A percentile compares a stretch with the other conserved stretches of the same genome.
Evolutionary conservation across 2,113 vertebrate species (phyloP).

Genomic region (Chinchilla lanigera): DNA sequence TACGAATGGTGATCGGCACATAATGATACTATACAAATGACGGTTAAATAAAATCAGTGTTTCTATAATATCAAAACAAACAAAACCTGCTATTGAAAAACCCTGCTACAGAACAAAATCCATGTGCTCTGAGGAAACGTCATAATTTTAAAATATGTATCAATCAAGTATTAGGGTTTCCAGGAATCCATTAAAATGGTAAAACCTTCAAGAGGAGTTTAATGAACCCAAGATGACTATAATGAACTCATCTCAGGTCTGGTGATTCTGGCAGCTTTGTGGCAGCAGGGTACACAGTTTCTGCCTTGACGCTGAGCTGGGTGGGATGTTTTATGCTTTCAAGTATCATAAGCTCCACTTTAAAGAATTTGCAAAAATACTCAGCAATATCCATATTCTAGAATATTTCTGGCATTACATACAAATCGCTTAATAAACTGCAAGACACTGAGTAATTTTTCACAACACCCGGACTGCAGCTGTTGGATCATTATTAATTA

Average conservation of each 20-base stretch:
- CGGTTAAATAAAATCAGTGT: conserved; percentile 39
- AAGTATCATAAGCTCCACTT: not conserved
- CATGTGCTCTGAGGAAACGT: not conserved
- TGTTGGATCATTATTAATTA: conserved; percentile 65
- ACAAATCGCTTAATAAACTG: conserved; percentile 67
- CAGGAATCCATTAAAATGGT: not conserved
- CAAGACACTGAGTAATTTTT: conserved; percentile 65
- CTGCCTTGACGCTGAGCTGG: not conserved
- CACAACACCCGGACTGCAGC: conserved; percentile 50
- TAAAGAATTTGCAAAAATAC: conserved; percentile 23
- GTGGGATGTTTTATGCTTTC: not conserved
- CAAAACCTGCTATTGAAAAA: not conserved
- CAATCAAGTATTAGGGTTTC: not conserved
- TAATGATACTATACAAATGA: not conserved
- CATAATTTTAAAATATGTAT: not conserved
- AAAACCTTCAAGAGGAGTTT: not conserved
- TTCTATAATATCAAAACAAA: not conserved
- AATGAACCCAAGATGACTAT: not conserved
- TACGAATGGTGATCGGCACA: not conserved
- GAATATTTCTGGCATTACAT: conserved; percentile 26
- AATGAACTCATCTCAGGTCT: not conserved
- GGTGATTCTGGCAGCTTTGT: not conserved
- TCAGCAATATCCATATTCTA: not conserved
- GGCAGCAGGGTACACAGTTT: not conserved
- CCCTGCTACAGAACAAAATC: not conserved